Evolutionary conservation across 2,888 invertebrate genomes (phyloP), one percentile per base, ranked within the genome.

Genomic region (Drosophila meridionalis): DNA sequence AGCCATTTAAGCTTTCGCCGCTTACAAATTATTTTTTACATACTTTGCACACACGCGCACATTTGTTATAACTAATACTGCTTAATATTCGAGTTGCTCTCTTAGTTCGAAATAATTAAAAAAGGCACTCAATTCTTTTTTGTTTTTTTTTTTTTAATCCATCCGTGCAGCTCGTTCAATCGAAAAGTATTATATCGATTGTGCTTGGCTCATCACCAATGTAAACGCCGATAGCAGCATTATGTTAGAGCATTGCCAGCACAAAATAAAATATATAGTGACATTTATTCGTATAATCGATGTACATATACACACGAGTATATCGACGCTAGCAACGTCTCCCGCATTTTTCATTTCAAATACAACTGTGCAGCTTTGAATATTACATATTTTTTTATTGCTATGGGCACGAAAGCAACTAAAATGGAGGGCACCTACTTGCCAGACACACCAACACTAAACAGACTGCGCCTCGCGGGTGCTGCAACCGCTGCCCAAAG

Each of bases 371-470:
- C 75, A 63, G 36, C 30, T 57, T 53, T 56, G 52, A 64, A 68
- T 45, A 30, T 36, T 38, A 12, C 11, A 11, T 11, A 47, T 47
- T 20, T 34, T 50, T 53, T 43, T 52, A 53, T 32, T 43, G 26
- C 0, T n/a, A 92, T 92, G 92, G 92, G 92, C 56, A 73, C 90
- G 4, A 92, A 87, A 61, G 85, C 86, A 65, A 89, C 91, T 2
- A 92, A 92, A 83, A 72, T 91, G 0, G 92, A 92, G n/a, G 86
- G 82, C 20, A 78, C 45, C 5, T 89, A 82, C 32, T 62, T 91
- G 64, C 79, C 91, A 4, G 83, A 81, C n/a, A 89, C 88, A 4
- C 86, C 90, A 1, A 74, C 75, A 6, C 53, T 79, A 5, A 81
- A 83, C 11, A 85, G 73, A 76, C 43, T 83, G 43, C 75, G 80